Evolutionary conservation across 2,113 vertebrate species (phyloP).

Genomic region (Carettochelys insculpta): DNA sequence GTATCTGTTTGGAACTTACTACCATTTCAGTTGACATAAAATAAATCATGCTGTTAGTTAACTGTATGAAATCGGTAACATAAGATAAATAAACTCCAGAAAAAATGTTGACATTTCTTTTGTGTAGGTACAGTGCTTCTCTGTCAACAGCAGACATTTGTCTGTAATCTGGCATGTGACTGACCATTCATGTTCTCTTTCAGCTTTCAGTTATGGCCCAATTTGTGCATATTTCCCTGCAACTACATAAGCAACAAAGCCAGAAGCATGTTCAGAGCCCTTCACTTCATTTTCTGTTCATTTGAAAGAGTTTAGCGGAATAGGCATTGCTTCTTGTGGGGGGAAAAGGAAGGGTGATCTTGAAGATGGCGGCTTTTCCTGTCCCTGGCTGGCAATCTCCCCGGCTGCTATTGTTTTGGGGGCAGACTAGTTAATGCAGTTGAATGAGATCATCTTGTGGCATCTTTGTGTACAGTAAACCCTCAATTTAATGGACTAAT

Average conservation of each 20-base stretch:
- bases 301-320: neutral
- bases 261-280: neutral
- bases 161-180: neutral
- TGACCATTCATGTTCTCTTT: neutral
- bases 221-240: neutral
- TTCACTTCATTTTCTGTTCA: neutral
- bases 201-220: neutral
- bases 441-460: neutral
- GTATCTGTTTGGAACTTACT: neutral
- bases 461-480: too few relatives aligned
- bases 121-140: neutral
- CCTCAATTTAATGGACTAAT: too few relatives aligned
- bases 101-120: neutral
- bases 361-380: neutral
- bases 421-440: neutral
- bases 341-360: neutral
- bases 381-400: neutral
- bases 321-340: neutral
- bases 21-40: neutral
- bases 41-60: neutral
- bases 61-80: neutral
- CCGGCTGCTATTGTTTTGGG: neutral
- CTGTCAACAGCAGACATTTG: neutral
- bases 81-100: neutral
- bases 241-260: neutral